Conservation (phyloP, 1,140 invertebrate species). For the Zaprionus nigranus region DNA sequence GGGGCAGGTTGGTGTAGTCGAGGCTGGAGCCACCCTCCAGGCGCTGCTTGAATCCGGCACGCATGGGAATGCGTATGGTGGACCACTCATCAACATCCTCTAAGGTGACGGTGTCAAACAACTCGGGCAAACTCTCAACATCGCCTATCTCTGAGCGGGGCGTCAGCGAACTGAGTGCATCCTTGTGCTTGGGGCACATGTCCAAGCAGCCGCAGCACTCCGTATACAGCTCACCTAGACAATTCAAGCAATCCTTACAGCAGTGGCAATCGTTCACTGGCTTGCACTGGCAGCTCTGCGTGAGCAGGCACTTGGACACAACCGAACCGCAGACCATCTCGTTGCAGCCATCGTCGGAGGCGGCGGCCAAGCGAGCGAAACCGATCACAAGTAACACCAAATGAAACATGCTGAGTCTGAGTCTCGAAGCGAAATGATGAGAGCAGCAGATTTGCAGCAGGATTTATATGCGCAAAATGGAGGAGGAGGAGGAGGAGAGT, state of each 20-base stretch:
- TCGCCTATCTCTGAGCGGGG: slow-evolving; percentile 95
- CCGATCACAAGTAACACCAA: slow-evolving; percentile 19
- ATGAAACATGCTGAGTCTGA: slow-evolving; percentile 31
- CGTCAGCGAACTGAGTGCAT: slow-evolving; percentile 88
- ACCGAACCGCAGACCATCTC: slow-evolving; percentile 87
- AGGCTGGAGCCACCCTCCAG: slow-evolving; percentile 39
- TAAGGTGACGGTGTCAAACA: slow-evolving; percentile 93
- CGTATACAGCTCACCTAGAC: slow-evolving; percentile 93
- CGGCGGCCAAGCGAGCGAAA: neutral
- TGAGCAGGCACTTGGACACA: slow-evolving; percentile 97
- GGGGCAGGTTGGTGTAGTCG: slow-evolving; percentile 86
- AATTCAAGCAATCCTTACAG: slow-evolving; percentile 95
- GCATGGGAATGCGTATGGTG: slow-evolving; percentile 89
- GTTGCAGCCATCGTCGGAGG: slow-evolving; percentile 72
- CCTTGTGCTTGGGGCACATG: slow-evolving; percentile 94
- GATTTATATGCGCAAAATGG: slow-evolving; percentile 32
- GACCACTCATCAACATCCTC: slow-evolving; percentile 92
- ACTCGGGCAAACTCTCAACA: slow-evolving; percentile 91
- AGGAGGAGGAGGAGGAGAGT: neutral
- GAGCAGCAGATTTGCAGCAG: neutral
- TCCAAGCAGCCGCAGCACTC: slow-evolving; percentile 98
- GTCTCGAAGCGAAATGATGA: slow-evolving; percentile 32
- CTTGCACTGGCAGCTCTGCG: slow-evolving; percentile 97
- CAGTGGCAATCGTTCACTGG: slow-evolving; percentile 93
- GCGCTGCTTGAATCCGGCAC: slow-evolving; percentile 55